Evolutionary conservation across 2,113 vertebrate species (phyloP), one percentile per base, ranked within the genome.

Genomic region (Pedionomus torquatus): DNA sequence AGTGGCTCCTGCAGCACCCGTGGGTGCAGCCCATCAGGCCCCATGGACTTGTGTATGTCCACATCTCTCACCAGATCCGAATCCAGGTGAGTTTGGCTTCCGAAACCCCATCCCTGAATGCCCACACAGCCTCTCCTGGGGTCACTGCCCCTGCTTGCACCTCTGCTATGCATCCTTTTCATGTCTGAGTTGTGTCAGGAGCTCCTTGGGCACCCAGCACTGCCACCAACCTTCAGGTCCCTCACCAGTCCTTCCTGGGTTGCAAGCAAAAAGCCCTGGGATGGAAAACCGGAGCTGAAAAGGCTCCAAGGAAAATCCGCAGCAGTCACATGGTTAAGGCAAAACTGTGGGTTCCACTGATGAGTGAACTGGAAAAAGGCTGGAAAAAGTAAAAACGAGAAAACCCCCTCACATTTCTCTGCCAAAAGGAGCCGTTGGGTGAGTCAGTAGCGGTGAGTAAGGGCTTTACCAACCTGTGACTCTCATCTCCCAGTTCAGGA

Each of bases 371-470:
- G 69, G 60, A 35, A 78, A 75, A 39, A 64, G 19, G 51, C 39
- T 94, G 71, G 13, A 37, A 80, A 90, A 55, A 55, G 23, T 30
- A 49, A 85, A 83, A 71, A 19, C 5, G 2, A 12, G 43, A 64
- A 35, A 41, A 41, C 41, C n/a, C 8, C 17, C 14, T 11, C 11
- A 6, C 3, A 19, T 26, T 71, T 76, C 30, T 2, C 0, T 25
- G 44, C 71, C 39, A 30, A 25, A 12, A 19, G 66, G 49, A 92
- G 41, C 41, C 2, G 10, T 3, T 28, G 79, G 63, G 17, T 33
- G 39, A 64, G 18, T 30, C 49, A 2, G 17, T 4, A 21, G 2
- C 0, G 0, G 60, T 5, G 8, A 9, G 4, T 6, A 1, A 58
- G 66, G 57, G 71, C 15, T 90, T 48, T 24, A 20, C 33, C 48